Percentiles rank a stretch among this genome's conserved stretches.
Evolutionary conservation across 2,888 invertebrate species (phyloP).

Genomic region (Criorhina ranunculi): DNA sequence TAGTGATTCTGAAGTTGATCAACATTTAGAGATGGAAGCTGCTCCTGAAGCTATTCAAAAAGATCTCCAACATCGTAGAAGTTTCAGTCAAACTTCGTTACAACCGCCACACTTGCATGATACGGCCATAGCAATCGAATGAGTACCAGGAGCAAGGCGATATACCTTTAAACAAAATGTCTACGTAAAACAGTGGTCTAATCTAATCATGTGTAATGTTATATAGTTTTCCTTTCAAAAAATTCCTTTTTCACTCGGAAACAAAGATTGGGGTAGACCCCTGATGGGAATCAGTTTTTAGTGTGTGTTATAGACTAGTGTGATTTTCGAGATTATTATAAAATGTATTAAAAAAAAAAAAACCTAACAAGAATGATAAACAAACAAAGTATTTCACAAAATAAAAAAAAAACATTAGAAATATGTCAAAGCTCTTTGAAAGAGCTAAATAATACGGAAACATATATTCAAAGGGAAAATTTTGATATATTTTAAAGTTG

Average conservation of each 20-base stretch:
- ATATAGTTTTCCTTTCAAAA: conserved; percentile 9
- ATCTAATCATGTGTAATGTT: conserved; percentile 34
- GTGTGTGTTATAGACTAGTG: conserved; percentile 35
- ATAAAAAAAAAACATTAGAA: conserved; percentile 12
- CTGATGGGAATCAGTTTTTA: conserved; percentile 18
- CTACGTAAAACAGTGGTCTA: conserved; percentile 50
- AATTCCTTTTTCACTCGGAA: not conserved
- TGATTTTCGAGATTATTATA: conserved; percentile 59
- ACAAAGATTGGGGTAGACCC: not conserved
- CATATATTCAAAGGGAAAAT: conserved; percentile 38
- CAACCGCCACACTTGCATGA: conserved; percentile 15
- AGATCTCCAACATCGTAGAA: conserved; percentile 52
- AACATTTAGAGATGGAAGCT: conserved; percentile 73
- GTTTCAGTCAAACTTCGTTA: conserved; percentile 25
- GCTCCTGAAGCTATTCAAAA: conserved; percentile 47
- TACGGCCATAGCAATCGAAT: conserved; percentile 57
- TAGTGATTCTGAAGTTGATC: conserved; percentile 81
- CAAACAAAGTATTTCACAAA: conserved; percentile 66
- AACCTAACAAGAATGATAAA: conserved; percentile 32
- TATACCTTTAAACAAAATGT: conserved; percentile 46
- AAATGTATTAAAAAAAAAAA: conserved; percentile 45
- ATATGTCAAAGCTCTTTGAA: conserved; percentile 53
- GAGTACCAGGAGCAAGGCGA: not conserved
- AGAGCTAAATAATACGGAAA: conserved; percentile 46
- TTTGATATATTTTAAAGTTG: conserved; percentile 7